Evolutionary conservation across 2,797 vertebrate species (phyloP).

Genomic region (Lindbergichthys nudifrons): DNA sequence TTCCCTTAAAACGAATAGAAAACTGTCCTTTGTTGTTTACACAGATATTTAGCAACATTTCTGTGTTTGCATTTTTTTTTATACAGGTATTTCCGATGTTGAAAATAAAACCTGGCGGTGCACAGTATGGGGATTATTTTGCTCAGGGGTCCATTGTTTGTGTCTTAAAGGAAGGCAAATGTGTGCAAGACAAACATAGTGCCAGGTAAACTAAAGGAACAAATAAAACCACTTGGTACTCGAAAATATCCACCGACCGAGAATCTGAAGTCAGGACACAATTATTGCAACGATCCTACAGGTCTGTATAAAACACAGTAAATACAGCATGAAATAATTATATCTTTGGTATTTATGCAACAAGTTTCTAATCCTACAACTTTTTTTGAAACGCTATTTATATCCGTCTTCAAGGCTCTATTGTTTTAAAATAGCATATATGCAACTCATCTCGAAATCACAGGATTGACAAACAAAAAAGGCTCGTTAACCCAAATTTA

Average conservation of each 20-base stretch:
- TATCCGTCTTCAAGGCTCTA: background rate
- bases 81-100: conserved; percentile 21
- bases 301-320: background rate
- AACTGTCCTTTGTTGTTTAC: conserved; percentile 42
- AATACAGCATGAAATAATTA: conserved; percentile 6
- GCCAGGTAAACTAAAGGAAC: background rate
- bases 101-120: conserved; percentile 19
- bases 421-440: conserved; percentile 14
- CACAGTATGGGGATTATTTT: conserved; percentile 9
- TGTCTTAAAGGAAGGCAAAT: conserved; percentile 28
- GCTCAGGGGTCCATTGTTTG: conserved; percentile 43
- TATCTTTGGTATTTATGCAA: conserved; percentile 36
- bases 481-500: background rate
- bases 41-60: conserved; percentile 28
- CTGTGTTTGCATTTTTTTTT: conserved; percentile 12
- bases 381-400: conserved; percentile 2
- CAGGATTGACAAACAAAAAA: conserved; percentile 7
- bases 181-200: conserved; percentile 21
- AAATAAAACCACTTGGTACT: background rate
- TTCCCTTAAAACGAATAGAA: conserved; percentile 9
- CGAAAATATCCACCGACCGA: conserved; percentile 6
- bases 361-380: background rate
- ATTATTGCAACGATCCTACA: background rate
- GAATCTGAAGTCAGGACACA: background rate
- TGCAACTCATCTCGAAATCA: conserved; percentile 15